Evolutionary conservation across 30 jellyfish, hydroid and myxozoan species (phyloP), one percentile per base, ranked within the genome.

Genomic region (Cassiopea xamachana): DNA sequence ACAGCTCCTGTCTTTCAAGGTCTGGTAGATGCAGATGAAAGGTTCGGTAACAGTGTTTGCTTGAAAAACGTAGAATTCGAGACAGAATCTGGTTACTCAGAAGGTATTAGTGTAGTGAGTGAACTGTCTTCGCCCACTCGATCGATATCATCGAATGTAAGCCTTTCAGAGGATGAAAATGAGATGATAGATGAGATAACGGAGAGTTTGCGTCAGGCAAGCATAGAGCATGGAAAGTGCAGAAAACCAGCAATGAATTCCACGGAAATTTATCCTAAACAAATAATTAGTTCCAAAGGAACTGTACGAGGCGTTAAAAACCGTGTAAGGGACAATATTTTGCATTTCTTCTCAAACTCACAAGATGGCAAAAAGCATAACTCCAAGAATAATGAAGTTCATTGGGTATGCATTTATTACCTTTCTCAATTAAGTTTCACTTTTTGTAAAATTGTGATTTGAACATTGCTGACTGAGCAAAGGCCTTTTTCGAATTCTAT

Each of bases 231-330:
- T 2, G 45, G 69, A 48, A 10, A 70, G 46, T 51, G 85, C 47
- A 70, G 43, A 7, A 81, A 78, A 2, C 17, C 68, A 1, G 84
- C 76, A 0, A 69, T 49, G 14, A 77, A 78, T 16, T 59, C 73
- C 6, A 12, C 51, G 8, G 83, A 48, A 9, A 7, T 45, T 16
- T 49, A 15, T 45, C 44, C 90, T 5, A 79, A 94, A 44, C 97
- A 93, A 51, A 93, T 93, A 9, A 48, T 89, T 77, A 93, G 98
- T 76, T 68, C 92, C 48, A 85, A 76, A 55, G 98, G 98, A 7
- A 87, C 98, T n/a, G 98, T 93, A 2, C 92, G 98, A 15, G 98
- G 98, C 0, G 97, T 93, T 6, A 93, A 85, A 85, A 93, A 93
- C 70, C 97, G 98, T 19, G 98, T 93, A 50, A 77, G 95, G 64